phyloP scores from a whole-genome alignment of 2,113 vertebrate genomes.

The Mesembrinibis cayennensis region DNA sequence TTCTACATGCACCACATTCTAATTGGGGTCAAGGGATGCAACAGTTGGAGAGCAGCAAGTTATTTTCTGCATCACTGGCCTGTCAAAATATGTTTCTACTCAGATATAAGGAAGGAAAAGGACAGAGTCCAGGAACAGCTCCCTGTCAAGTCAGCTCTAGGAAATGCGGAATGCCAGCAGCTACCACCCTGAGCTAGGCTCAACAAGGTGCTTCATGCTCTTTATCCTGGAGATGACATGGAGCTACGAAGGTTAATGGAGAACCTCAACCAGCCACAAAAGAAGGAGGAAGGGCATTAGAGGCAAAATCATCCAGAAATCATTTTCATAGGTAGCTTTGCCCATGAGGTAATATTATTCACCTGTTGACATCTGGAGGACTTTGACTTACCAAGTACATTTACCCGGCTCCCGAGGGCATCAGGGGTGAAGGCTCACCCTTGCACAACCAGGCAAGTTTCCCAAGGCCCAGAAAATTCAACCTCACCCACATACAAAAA shows the following conservation, averaged over 20 bases:
- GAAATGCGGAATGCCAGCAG: not conserved
- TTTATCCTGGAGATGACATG: not conserved
- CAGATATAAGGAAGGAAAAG: not conserved
- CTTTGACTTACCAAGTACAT: not conserved
- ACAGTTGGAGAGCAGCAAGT: constrained; percentile 35
- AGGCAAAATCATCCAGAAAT: not conserved
- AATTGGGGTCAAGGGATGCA: constrained; percentile 61
- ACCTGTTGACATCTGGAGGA: not conserved
- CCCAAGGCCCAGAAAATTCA: not conserved
- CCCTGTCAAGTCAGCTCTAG: not conserved
- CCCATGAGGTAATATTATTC: not conserved
- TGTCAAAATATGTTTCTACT: constrained; percentile 43
- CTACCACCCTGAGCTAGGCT: not conserved
- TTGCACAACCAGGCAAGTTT: not conserved
- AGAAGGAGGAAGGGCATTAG: not conserved
- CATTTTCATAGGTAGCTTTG: not conserved
- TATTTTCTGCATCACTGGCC: constrained; percentile 45
- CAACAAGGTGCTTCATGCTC: not conserved
- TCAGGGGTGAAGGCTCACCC: not conserved
- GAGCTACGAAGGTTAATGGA: not conserved
- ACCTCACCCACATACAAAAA: not conserved
- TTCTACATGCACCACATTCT: constrained; percentile 64
- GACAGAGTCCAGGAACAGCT: not conserved
- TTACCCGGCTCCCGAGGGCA: not conserved
- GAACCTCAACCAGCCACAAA: not conserved